A percentile compares a stretch with the other conserved stretches of the same genome.
Conservation (phyloP, 2,113 vertebrate genomes). For the Trachemys scripta region DNA sequence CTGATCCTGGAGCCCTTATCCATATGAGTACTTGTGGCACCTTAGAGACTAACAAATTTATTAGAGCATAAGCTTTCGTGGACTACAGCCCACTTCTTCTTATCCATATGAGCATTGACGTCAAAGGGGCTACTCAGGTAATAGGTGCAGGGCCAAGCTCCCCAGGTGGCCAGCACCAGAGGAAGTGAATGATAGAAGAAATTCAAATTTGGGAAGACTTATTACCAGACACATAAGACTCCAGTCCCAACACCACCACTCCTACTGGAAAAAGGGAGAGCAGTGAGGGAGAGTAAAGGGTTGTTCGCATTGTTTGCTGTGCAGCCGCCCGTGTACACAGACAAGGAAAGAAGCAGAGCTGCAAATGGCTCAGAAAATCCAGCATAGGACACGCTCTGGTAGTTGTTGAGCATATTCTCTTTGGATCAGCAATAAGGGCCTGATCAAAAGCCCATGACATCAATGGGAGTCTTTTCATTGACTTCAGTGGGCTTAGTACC, state of each 20-base stretch:
- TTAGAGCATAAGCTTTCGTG: too few relatives aligned
- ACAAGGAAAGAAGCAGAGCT: not conserved
- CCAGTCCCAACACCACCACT: not conserved
- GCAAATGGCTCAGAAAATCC: not conserved
- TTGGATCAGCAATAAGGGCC: not conserved
- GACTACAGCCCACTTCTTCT: too few relatives aligned
- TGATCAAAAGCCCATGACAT: not conserved
- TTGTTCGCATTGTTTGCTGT: not conserved
- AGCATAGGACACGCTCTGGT: not conserved
- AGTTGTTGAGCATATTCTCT: not conserved
- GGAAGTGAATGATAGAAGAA: not conserved
- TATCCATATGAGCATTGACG: rapidly evolving
- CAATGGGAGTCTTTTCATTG: not conserved
- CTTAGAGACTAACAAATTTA: too few relatives aligned
- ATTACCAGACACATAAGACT: not conserved
- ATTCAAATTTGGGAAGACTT: not conserved
- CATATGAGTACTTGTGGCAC: too few relatives aligned
- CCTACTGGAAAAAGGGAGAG: not conserved
- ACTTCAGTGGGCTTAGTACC: not conserved
- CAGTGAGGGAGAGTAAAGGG: not conserved
- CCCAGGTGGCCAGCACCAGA: not conserved
- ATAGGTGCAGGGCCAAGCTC: not conserved
- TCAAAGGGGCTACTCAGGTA: not conserved
- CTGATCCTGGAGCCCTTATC: not conserved
- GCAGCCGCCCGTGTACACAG: not conserved